Conservation (phyloP, 1,140 invertebrate genomes). For the Mylabris phalerata region DNA sequence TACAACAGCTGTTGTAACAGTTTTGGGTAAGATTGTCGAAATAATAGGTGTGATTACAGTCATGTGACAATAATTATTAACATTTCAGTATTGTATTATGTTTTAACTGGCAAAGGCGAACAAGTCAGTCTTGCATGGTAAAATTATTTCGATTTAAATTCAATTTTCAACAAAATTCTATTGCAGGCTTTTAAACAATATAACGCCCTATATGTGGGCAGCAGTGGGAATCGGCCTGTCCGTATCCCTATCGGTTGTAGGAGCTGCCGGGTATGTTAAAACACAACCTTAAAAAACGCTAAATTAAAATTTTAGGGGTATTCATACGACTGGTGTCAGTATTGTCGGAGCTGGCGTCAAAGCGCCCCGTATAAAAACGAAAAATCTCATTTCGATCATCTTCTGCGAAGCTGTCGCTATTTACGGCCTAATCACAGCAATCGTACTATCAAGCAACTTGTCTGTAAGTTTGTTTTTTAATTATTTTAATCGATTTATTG, state of each 20-base stretch:
- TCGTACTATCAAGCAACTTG: slow-evolving; percentile 55
- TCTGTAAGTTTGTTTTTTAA: slow-evolving; percentile 12
- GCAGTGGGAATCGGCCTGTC: slow-evolving; percentile 85
- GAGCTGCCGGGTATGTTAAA: slow-evolving; percentile 81
- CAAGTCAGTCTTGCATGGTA: slow-evolving; percentile 32
- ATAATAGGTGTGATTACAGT: not conserved
- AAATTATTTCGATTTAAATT: not conserved
- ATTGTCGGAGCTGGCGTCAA: slow-evolving; percentile 98
- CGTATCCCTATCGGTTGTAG: slow-evolving; percentile 92
- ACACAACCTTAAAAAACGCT: not conserved
- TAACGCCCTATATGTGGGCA: slow-evolving; percentile 92
- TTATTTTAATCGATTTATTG: not conserved
- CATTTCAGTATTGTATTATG: slow-evolving; percentile 30
- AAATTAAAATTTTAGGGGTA: slow-evolving; percentile 55
- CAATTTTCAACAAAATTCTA: not conserved
- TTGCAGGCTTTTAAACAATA: slow-evolving; percentile 45
- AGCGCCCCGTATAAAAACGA: slow-evolving; percentile 97
- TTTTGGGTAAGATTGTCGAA: not conserved
- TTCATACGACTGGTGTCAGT: slow-evolving; percentile 92
- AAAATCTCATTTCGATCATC: slow-evolving; percentile 96
- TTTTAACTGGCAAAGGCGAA: slow-evolving; percentile 35
- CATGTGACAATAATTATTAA: not conserved
- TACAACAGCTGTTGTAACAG: not conserved
- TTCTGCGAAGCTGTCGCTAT: slow-evolving; percentile 94
- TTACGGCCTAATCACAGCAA: slow-evolving; percentile 88